Evolutionary conservation across 2,888 invertebrate genomes (phyloP).

Genomic region (Synergus japonicus): DNA sequence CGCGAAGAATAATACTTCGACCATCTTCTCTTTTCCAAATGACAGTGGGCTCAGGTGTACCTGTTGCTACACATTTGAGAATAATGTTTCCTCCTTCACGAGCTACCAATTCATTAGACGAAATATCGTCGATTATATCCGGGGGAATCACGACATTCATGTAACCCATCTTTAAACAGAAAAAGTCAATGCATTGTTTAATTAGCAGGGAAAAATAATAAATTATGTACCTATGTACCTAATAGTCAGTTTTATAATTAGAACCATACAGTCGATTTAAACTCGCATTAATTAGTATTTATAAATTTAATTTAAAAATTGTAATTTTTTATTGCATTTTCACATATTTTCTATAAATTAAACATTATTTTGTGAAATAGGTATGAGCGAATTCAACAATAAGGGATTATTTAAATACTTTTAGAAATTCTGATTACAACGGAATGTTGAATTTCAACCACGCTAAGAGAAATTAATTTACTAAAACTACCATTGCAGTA

Average conservation of each 20-base stretch:
- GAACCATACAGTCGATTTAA: not conserved
- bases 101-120: conserved; percentile 86
- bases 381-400: not conserved
- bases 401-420: not conserved
- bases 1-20: conserved; percentile 86
- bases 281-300: not conserved
- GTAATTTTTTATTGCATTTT: not conserved
- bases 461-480: not conserved
- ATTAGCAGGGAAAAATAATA: conserved; percentile 9
- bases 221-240: too few relatives aligned
- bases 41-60: conserved; percentile 88
- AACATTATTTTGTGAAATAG: not conserved
- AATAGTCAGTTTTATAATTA: not conserved
- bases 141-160: conserved; percentile 93
- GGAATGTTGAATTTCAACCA: not conserved
- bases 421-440: not conserved
- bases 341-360: not conserved
- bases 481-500: not conserved
- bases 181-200: not conserved
- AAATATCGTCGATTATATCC: conserved; percentile 88
- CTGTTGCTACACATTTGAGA: conserved; percentile 88
- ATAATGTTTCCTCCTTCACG: conserved; percentile 89
- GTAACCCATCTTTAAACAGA: conserved; percentile 86
- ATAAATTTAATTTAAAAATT: not conserved
- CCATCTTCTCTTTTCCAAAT: conserved; percentile 90